Evolutionary conservation across 2,888 invertebrate genomes (phyloP).

Genomic region (Lasioglossum malachurum): DNA sequence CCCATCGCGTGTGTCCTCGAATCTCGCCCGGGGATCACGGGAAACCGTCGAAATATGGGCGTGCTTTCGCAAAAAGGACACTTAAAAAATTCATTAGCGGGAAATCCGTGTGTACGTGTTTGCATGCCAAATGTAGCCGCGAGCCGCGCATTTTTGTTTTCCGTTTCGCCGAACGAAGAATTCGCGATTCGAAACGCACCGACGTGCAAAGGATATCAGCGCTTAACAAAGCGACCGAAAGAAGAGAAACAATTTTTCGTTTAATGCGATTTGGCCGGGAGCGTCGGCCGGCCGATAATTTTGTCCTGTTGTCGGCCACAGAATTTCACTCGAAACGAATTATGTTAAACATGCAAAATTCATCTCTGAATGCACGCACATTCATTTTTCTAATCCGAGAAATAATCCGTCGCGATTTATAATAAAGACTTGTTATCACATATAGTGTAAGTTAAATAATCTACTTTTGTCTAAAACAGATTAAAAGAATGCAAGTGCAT

Average conservation of each 20-base stretch:
- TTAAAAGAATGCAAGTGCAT: no score
- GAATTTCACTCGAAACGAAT: not conserved
- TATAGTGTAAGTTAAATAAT: not conserved
- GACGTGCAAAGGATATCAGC: not conserved
- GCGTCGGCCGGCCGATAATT: not conserved
- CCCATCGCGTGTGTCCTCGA: slow-evolving; percentile 61
- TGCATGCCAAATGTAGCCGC: slow-evolving; percentile 42
- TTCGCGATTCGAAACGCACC: slow-evolving; percentile 4
- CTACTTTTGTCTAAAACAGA: no score
- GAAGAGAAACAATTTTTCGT: slow-evolving; percentile 11
- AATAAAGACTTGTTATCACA: not conserved
- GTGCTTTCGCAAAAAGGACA: slow-evolving; percentile 57
- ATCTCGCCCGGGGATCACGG: slow-evolving; percentile 57
- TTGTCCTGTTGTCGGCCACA: not conserved
- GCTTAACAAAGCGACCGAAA: not conserved
- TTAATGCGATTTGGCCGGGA: not conserved
- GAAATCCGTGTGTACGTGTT: slow-evolving; percentile 19
- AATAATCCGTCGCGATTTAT: not conserved
- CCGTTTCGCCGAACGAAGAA: not conserved
- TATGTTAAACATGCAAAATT: not conserved
- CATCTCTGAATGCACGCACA: not conserved
- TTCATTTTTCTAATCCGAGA: not conserved
- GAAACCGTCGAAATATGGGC: slow-evolving; percentile 55
- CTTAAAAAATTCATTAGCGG: slow-evolving; percentile 70
- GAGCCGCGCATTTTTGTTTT: slow-evolving; percentile 14